phyloP scores from a whole-genome alignment of 2,888 invertebrate species.

The Phasia obesa region DNA sequence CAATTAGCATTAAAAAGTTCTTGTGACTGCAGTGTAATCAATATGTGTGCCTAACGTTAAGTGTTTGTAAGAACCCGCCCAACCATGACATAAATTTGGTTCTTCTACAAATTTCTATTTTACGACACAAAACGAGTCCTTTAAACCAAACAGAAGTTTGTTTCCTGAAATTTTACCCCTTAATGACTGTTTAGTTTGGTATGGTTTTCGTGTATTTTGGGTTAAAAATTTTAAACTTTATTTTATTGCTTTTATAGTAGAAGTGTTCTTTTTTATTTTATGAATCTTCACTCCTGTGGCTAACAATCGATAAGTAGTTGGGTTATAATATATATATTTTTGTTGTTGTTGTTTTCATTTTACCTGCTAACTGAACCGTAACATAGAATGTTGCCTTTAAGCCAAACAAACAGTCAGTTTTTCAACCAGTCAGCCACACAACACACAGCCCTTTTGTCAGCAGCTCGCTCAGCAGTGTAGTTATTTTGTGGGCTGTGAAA shows the following conservation, averaged over 20 bases:
- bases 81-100: slow-evolving; percentile 5
- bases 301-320: slow-evolving; percentile 43
- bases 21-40: background rate
- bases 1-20: background rate
- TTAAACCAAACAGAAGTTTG: slow-evolving; percentile 17
- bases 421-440: background rate
- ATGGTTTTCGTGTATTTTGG: slow-evolving; percentile 23
- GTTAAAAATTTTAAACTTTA: slow-evolving; percentile 35
- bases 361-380: slow-evolving; percentile 66
- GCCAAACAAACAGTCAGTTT: slow-evolving; percentile 15
- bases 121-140: background rate
- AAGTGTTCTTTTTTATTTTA: slow-evolving; percentile 20
- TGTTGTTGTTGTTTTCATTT: slow-evolving; percentile 25
- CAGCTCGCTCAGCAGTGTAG: background rate
- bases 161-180: slow-evolving; percentile 25
- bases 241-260: background rate
- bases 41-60: background rate
- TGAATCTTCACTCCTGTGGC: slow-evolving; percentile 40
- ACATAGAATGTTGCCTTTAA: slow-evolving; percentile 39
- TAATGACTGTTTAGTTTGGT: slow-evolving; percentile 7
- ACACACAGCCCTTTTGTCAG: slow-evolving; percentile 14
- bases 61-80: slow-evolving; percentile 2
- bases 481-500: slow-evolving; percentile 6
- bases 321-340: slow-evolving; percentile 44
- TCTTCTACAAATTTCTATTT: background rate